Evolutionary conservation across 2,113 vertebrate species (phyloP).

Genomic region (Panthera leo): DNA sequence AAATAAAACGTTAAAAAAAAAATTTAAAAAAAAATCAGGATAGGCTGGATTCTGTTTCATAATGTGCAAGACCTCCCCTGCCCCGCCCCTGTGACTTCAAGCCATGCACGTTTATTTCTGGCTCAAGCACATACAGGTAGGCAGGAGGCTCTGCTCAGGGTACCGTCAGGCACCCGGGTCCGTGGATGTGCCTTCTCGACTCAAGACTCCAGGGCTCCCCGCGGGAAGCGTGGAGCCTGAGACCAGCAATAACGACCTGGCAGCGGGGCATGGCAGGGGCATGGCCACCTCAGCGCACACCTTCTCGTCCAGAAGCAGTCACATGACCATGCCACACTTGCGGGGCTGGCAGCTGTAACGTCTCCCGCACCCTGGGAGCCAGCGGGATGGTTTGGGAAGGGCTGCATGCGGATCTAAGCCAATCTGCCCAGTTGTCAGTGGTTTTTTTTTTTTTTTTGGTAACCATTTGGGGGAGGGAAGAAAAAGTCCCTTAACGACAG

Average conservation of each 20-base stretch:
- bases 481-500: background rate
- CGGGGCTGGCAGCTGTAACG: accelerated
- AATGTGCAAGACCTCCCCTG: background rate
- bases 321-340: accelerated
- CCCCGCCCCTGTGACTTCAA: background rate
- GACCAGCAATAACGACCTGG: background rate
- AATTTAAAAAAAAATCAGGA: background rate
- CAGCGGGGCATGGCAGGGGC: background rate
- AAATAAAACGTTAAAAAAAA: too few species aligned
- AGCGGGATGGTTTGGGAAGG: background rate
- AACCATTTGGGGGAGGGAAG: background rate
- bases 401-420: background rate
- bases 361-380: background rate
- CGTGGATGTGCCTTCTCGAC: background rate
- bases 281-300: background rate
- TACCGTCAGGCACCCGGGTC: too few species aligned
- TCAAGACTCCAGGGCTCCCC: background rate
- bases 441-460: background rate
- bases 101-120: background rate
- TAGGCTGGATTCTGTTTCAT: background rate
- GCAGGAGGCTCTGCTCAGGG: background rate
- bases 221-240: background rate
- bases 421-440: too few species aligned
- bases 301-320: background rate
- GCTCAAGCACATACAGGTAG: background rate